phyloP scores from a whole-genome alignment of 2,113 vertebrate genomes.

The Cryptomyrus ogoouensis region DNA sequence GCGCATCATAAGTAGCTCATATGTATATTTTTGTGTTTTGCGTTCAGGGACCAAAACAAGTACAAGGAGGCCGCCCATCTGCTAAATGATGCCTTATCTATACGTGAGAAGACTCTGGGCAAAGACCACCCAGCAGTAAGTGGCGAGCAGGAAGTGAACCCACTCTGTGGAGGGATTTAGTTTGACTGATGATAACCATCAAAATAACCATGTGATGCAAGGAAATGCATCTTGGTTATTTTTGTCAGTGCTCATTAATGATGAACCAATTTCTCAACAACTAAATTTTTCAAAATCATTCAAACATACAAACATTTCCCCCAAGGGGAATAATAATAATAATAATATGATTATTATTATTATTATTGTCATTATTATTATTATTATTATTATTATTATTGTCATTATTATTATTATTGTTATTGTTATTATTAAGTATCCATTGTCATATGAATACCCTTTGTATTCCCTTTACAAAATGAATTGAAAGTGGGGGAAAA shows the following conservation, averaged over 20 bases:
- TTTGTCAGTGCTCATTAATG: neutral
- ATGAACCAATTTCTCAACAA: neutral
- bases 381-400: too few species aligned
- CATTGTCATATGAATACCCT: neutral
- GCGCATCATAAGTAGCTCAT: neutral
- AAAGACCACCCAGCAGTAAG: conserved; percentile 96
- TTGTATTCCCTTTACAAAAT: neutral
- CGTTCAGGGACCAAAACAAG: conserved; percentile 91
- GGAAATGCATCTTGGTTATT: neutral
- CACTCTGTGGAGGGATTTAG: neutral
- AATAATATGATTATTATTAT: too few species aligned
- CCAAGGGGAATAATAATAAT: neutral
- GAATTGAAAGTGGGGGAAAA: neutral
- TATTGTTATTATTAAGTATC: neutral
- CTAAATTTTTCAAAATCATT: neutral
- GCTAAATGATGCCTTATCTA: conserved; percentile 92
- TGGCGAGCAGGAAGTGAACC: neutral
- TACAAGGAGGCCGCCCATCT: conserved; percentile 96
- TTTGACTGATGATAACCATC: neutral
- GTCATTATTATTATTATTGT: too few species aligned
- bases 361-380: neutral
- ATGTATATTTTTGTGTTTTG: conserved; percentile 22
- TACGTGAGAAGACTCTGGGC: conserved; percentile 93
- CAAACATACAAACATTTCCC: neutral
- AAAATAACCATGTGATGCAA: neutral